phyloP scores from a whole-genome alignment of 30 jellyfish, hydroid and myxozoan species.

The Cassiopea xamachana region DNA sequence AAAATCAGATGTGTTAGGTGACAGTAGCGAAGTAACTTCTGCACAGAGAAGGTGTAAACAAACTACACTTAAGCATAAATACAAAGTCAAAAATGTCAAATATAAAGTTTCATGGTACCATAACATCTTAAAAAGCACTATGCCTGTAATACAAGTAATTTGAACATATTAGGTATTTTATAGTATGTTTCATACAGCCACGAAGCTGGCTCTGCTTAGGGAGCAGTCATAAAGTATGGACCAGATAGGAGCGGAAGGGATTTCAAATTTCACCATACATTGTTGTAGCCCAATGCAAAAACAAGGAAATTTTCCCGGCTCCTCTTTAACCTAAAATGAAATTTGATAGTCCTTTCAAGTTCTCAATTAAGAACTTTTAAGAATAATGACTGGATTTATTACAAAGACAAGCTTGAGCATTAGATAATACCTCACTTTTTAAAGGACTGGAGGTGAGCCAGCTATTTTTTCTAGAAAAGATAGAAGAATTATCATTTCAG shows the following conservation, averaged over 20 bases:
- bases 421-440: slow-evolving; percentile 24
- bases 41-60: no score
- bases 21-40: no score
- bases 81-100: no score
- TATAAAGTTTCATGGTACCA: no score
- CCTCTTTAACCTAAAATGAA: not conserved
- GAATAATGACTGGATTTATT: not conserved
- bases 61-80: no score
- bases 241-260: slow-evolving; percentile 16
- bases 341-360: slow-evolving; percentile 29
- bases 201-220: no score
- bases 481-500: not conserved
- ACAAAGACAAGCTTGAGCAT: not conserved
- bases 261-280: not conserved
- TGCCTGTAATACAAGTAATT: no score
- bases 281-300: slow-evolving; percentile 35
- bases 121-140: no score
- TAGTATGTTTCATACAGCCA: no score
- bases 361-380: not conserved
- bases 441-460: slow-evolving; percentile 17
- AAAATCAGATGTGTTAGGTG: no score
- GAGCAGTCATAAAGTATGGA: not conserved
- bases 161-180: no score
- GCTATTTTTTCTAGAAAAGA: not conserved
- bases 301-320: slow-evolving; percentile 15